Base-by-base conservation (phyloP, 2,888 invertebrate genomes). In the Diloba caeruleocephala region DNA sequence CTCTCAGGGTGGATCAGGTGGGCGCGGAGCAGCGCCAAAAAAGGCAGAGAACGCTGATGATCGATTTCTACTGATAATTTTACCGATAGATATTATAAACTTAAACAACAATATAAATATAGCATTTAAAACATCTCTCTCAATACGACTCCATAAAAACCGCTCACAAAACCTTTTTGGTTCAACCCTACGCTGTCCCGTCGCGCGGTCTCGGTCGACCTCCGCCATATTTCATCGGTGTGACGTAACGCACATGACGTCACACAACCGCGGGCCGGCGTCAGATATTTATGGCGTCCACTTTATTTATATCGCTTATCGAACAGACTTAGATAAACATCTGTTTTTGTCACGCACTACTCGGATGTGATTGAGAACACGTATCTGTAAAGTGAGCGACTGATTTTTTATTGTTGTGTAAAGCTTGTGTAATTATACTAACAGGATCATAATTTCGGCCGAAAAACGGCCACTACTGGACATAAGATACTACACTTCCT, bases 251-350 rank as follows among this genome's bases (percentile, higher is more conserved):
- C 25, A 42, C 74, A 58, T 55, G 70, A 53, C 56, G 67, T 66
- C 67, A 70, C 57, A 48, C 46, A 13, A 26, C 32, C 43, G 38
- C 37, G 48, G 33, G 46, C 54, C 46, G 46, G 29, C 29, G 33
- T 26, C 49, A 34, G 60, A 62, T 62, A 68, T 61, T 51, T 61
- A 63, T 63, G 64, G 60, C 62, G 57, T 34, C 45, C 53, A 57
- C 65, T 65, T 64, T 70, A 70, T 66, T 66, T 65, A 70, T 66
- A 70, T 58, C 59, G 65, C 44, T 53, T 65, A 65, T 70, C 51
- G 65, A 52, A 46, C 36, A 25, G 37, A 44, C 41, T 68, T 68
- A 68, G 44, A 55, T 49, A 69, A 63, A 63, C 63, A 63, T 55
- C 32, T 68, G 64, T 69, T 41, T 43, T 44, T 42, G 56, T 68